A percentile compares a stretch with the other conserved stretches of the same genome.
Evolutionary conservation across 2,113 vertebrate species (phyloP).

Genomic region (Gila orcuttii): DNA sequence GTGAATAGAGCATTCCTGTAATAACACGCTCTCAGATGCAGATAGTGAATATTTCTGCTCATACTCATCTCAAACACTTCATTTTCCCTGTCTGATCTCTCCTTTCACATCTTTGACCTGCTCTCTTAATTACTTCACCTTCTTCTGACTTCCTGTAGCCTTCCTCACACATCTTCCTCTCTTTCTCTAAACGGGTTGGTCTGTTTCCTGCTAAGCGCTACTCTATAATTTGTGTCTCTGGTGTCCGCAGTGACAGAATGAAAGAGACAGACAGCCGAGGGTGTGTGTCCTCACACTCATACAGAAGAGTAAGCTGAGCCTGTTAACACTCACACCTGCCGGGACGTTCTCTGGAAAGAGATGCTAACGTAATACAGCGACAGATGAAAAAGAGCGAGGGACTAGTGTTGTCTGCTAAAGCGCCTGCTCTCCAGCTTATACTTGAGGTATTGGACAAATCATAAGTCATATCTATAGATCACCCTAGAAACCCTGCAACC

Average conservation of each 20-base stretch:
- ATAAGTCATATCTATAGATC: background rate
- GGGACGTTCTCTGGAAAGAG: background rate
- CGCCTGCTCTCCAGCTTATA: background rate
- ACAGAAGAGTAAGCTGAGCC: background rate
- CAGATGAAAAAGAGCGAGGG: background rate
- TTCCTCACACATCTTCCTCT: background rate
- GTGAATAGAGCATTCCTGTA: background rate
- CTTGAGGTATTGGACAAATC: background rate
- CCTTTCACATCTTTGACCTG: background rate
- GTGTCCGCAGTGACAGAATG: constrained; percentile 3
- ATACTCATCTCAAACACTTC: background rate
- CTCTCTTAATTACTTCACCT: constrained; percentile 12
- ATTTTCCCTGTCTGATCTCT: background rate
- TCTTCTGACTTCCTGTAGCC: background rate
- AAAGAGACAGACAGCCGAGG: constrained; percentile 2
- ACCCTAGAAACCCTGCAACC: background rate
- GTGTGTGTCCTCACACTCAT: background rate
- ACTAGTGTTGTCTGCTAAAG: background rate
- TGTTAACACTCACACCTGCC: constrained; percentile 17
- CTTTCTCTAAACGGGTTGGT: background rate
- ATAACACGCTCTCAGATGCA: background rate
- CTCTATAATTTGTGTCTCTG: constrained; percentile 7
- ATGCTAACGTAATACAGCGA: background rate
- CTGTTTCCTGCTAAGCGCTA: background rate
- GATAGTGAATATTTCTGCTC: background rate